phyloP scores from a whole-genome alignment of 92 coral and sea anemone species.

The Porites evermanni region DNA sequence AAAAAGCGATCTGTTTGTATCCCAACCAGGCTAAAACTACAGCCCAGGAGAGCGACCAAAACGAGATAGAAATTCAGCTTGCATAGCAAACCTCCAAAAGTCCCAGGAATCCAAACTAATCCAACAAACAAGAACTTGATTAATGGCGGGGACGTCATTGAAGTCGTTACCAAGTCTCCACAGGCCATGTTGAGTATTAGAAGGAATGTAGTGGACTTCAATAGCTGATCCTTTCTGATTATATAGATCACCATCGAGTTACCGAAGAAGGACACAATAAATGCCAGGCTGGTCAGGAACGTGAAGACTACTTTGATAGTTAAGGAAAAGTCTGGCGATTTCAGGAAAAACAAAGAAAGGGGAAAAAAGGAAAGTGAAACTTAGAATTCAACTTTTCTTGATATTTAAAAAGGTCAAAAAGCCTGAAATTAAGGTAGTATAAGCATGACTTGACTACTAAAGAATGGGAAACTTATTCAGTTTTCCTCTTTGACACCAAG shows the following conservation, averaged over 20 bases:
- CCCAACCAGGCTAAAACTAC: constrained; percentile 37
- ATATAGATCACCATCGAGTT: constrained; percentile 55
- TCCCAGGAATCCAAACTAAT: constrained; percentile 19
- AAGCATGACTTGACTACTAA: no score
- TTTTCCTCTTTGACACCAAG: no score
- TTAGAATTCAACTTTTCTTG: not conserved
- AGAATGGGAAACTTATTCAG: no score
- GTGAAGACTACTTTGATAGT: not conserved
- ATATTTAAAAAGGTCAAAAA: not conserved
- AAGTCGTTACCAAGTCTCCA: constrained; percentile 28
- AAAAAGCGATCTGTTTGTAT: constrained; percentile 44
- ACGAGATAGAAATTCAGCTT: not conserved
- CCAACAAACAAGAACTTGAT: not conserved
- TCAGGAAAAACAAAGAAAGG: not conserved
- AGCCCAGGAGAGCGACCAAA: constrained; percentile 6
- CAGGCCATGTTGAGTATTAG: constrained; percentile 63
- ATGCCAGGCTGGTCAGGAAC: not conserved
- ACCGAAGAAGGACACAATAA: constrained; percentile 18
- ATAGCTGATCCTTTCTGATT: constrained; percentile 36
- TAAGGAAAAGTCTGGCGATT: not conserved
- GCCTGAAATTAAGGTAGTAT: no score
- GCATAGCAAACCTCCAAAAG: constrained; percentile 11
- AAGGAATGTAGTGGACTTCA: constrained; percentile 46
- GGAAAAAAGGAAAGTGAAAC: not conserved
- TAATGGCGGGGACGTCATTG: not conserved